These are phyloP conservation scores for Megatriorchis doriae DNA, from an alignment of 2,113 vertebrate genomes.

Conservation along the genomic window DNA sequence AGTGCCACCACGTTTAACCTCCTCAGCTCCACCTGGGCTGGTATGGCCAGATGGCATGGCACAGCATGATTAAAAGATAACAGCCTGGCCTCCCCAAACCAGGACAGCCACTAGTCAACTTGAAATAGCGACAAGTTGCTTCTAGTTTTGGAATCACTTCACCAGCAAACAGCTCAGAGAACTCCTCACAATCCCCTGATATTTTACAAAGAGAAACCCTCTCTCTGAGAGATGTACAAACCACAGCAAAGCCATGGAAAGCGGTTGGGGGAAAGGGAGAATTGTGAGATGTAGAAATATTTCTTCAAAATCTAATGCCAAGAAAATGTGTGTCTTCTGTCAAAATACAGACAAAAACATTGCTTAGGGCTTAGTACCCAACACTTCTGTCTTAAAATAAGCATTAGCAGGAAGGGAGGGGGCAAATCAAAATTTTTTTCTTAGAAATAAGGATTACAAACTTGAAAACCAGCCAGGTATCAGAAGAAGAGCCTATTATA, in stretches of 20 bases:
- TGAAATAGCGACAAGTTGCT: neutral
- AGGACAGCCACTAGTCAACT: neutral
- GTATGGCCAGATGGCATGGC: neutral
- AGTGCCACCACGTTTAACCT: neutral
- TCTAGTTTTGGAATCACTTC: neutral
- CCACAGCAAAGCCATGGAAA: neutral
- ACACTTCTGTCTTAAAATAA: neutral
- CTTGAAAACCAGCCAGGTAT: neutral
- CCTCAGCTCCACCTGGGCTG: neutral
- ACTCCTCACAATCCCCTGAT: neutral
- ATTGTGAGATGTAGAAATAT: neutral
- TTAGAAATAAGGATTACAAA: neutral
- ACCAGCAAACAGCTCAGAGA: neutral
- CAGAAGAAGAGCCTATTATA: neutral
- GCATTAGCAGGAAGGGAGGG: neutral
- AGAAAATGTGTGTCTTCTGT: neutral
- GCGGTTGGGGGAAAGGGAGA: neutral
- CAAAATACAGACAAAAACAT: neutral
- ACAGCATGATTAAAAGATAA: neutral
- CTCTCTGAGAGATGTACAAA: neutral
- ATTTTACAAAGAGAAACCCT: neutral
- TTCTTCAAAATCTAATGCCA: neutral
- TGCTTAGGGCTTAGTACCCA: neutral
- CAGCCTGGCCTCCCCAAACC: neutral
- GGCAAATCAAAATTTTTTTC: neutral